Conservation (phyloP, 2,888 invertebrate genomes). For the Drosophila nr. medialis region DNA sequence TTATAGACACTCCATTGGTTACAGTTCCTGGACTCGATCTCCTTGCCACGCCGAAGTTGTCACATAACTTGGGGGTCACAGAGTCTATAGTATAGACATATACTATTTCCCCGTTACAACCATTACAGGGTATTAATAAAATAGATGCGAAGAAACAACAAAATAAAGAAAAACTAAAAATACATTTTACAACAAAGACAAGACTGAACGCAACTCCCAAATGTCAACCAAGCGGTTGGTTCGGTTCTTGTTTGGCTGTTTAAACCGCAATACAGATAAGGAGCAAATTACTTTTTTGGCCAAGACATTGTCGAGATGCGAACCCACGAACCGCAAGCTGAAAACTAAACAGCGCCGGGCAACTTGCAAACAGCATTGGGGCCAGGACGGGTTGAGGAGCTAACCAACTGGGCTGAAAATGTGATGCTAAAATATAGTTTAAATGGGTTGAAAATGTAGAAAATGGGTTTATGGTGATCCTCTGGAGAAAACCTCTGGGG, state of each 20-base stretch:
- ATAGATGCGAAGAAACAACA: constrained; percentile 20
- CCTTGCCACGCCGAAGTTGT: background rate
- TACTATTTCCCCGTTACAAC: too few species aligned
- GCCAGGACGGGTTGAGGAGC: background rate
- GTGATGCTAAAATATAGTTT: constrained; percentile 48
- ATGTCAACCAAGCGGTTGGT: constrained; percentile 28
- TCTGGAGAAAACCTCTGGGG: constrained; percentile 50
- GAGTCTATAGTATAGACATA: background rate
- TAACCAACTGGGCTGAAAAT: constrained; percentile 25
- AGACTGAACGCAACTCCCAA: constrained; percentile 30
- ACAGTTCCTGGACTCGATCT: background rate
- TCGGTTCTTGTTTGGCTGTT: constrained; percentile 62
- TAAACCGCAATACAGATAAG: constrained; percentile 78
- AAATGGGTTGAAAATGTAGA: constrained; percentile 35
- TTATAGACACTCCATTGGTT: background rate
- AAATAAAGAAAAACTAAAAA: constrained; percentile 29
- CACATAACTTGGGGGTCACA: background rate
- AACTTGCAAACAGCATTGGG: constrained; percentile 21
- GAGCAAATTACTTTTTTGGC: constrained; percentile 80
- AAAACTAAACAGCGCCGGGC: constrained; percentile 64
- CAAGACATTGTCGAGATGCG: constrained; percentile 68
- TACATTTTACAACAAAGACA: constrained; percentile 30
- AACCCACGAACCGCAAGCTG: constrained; percentile 68
- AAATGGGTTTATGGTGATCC: constrained; percentile 72
- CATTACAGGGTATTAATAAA: background rate